These are phyloP conservation scores for Drosophila sp. DNA, from an alignment of 1,140 invertebrate genomes.

Conservation along the genomic window DNA sequence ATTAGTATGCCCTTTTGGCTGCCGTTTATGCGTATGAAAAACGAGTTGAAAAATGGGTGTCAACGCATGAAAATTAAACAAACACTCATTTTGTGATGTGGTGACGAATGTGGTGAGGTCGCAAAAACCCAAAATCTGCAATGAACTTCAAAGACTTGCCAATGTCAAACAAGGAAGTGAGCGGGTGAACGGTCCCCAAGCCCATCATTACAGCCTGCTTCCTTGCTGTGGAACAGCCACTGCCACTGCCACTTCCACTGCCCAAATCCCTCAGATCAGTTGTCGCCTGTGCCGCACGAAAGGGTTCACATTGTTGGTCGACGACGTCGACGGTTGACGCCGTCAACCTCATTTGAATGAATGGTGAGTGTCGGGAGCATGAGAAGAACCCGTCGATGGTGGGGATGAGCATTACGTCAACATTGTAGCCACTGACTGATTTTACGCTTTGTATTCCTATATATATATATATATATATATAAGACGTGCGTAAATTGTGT, in stretches of 20 bases:
- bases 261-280: neutral
- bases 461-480: conserved; percentile 7
- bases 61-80: conserved; percentile 76
- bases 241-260: neutral
- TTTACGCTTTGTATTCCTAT: conserved; percentile 66
- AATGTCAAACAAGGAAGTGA: conserved; percentile 20
- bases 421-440: conserved; percentile 56
- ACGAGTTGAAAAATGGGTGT: conserved; percentile 70
- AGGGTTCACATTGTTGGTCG: conserved; percentile 76
- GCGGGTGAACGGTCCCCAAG: conserved; percentile 18
- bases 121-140: neutral
- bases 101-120: conserved; percentile 1
- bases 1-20: neutral
- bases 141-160: conserved; percentile 46
- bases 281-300: conserved; percentile 44
- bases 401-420: conserved; percentile 7
- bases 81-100: conserved; percentile 69
- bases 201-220: conserved; percentile 13
- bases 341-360: conserved; percentile 72
- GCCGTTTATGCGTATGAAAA: conserved; percentile 25
- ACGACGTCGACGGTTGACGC: conserved; percentile 49
- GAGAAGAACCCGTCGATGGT: neutral
- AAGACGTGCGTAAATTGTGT: conserved; percentile 31
- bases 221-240: neutral
- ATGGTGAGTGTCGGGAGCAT: conserved; percentile 25